Base-by-base conservation (phyloP, 2,113 vertebrate species). In the Antigone vipio region DNA sequence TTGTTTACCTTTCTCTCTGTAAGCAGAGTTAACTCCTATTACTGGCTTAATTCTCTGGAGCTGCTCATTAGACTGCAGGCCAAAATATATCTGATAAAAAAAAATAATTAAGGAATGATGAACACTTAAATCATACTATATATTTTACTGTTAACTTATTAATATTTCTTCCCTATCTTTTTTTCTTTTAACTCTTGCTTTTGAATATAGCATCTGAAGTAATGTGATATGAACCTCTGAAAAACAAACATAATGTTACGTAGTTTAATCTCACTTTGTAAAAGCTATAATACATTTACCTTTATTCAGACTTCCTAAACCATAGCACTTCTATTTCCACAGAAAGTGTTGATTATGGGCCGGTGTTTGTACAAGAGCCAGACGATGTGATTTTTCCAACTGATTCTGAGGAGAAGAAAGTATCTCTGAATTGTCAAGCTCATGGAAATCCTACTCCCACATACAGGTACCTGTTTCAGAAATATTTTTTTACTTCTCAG, bases 321-420 rank as follows among this genome's bases (percentile, higher is more conserved):
- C 64, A 3, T 23, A n/a, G 23, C 10, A 29, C 76, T 95, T 88
- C 45, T 88, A 5, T 93, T 89, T 82, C 92, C 92, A 84, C 93
- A 99, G 99, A 99, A 95, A 98, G 81, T 82, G 98, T 99, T 81
- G 98, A 99, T 97, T 99, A 99, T 64, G 99, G 99, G n/a, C 99
- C 99, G 0, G 98, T 99, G 66, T 99, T 99, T 90, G 84, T 99
- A 63, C 99, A 99, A 95, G 99, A 99, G 93, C 99, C 99, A 30
- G 98, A 98, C 20, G 98, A 99, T 52, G 93, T 98, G 60, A 98
- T 99, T 95, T 99, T 99, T 69, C 98, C 99, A 15, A 97, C 99
- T 86, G 98, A 99, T 92, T 99, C 99, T 15, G 98, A 99, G n/a
- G 99, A 99, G 95, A 99, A 98, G 98, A 99, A 99, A 97, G 98